phyloP scores from a whole-genome alignment of 2,113 vertebrate species.

The Propithecus coquereli region DNA sequence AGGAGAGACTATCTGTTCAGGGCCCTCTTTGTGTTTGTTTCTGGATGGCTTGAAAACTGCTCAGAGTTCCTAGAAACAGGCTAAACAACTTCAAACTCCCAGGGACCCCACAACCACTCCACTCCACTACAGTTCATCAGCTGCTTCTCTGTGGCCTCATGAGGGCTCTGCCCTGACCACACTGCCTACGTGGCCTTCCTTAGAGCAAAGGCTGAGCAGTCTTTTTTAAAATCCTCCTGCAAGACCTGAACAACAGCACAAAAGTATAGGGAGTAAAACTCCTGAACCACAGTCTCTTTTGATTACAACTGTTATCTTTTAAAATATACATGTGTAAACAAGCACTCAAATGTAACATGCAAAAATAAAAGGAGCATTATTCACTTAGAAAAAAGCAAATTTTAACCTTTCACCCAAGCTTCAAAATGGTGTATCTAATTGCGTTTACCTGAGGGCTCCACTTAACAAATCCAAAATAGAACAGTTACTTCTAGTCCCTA shows the following conservation, averaged over 20 bases:
- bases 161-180: neutral
- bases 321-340: neutral
- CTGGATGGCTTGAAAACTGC: neutral
- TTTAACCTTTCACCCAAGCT: neutral
- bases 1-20: neutral
- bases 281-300: neutral
- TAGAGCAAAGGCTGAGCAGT: neutral
- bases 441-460: neutral
- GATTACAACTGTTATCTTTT: neutral
- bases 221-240: neutral
- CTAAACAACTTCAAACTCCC: neutral
- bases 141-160: neutral
- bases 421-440: neutral
- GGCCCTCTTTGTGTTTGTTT: neutral
- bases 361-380: neutral
- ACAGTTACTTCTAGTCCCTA: neutral
- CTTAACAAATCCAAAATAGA: neutral
- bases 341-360: neutral
- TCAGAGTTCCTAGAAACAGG: neutral
- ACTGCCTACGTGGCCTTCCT: neutral
- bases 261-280: neutral
- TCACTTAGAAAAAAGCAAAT: neutral
- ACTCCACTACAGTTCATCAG: neutral
- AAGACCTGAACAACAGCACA: neutral
- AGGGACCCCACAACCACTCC: neutral